Evolutionary conservation across 2,797 vertebrate species (phyloP), one percentile per base, ranked within the genome.

Genomic region (Caiman crocodilus): DNA sequence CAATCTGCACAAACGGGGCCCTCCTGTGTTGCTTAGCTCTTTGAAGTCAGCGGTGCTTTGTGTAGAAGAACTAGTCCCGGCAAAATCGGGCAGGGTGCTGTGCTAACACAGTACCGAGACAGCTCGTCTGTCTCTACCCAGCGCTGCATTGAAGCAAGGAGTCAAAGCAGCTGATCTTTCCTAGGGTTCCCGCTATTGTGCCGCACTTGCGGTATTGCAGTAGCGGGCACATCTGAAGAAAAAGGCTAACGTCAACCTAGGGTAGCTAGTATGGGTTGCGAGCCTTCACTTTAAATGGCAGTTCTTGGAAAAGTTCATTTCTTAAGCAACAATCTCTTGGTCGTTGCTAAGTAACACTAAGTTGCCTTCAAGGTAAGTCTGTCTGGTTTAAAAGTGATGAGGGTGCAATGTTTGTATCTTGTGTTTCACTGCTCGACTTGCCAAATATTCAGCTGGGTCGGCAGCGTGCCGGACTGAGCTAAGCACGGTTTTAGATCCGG

Each of bases 321-420:
- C 69, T 59, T 77, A 77, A 84, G 8, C 28, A 73, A 69, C 9
- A 14, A 67, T 2, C 1, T 55, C 55, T 63, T 55, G 65, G 13
- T 23, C 63, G 13, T 1, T 75, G 14, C n/a, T 73, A 1, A 0
- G 7, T 4, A 5, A 42, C 69, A 71, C 21, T 50, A 50, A 42
- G 7, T 32, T 89, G 0, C 0, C 58, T 57, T 60, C 0, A 6
- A 63, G 23, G 60, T 80, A 91, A 3, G 3, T 6, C 30, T 83
- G 6, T 14, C 9, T 25, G 14, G 21, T 50, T 13, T 50, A 71
- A 13, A 21, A 12, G 64, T 85, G 60, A 63, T 79, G 42, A 84
- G 77, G 55, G 67, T 0, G 3, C 21, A 5, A 30, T 15, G 20
- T 1, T 69, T 83, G 67, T 25, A 74, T 17, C 4, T 50, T 61